phyloP scores from a whole-genome alignment of 2,888 invertebrate species.

The Rhodophaea formosa region DNA sequence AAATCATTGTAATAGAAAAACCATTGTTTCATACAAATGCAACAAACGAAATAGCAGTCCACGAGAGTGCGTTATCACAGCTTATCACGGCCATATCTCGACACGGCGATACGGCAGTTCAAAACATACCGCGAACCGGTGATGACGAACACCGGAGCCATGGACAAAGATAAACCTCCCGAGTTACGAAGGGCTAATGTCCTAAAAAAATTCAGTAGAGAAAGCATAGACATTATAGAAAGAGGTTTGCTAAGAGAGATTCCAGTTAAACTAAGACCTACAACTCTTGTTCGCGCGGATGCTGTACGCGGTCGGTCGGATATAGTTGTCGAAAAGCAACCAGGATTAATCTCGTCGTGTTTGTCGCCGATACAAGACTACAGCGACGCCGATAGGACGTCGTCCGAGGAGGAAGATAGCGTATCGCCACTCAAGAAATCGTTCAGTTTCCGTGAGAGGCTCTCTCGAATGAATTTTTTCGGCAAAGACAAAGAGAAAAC shows the following conservation, averaged over 20 bases:
- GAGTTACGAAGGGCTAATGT: constrained; percentile 58
- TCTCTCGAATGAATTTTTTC: constrained; percentile 63
- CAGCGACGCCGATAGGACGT: constrained; percentile 43
- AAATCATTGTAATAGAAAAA: neutral
- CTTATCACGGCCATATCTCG: constrained; percentile 61
- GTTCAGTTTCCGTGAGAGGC: constrained; percentile 69
- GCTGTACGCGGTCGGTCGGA: constrained; percentile 51
- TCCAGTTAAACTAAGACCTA: constrained; percentile 64
- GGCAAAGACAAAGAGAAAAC: constrained; percentile 56
- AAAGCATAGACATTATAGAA: constrained; percentile 65
- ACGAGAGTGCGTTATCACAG: constrained; percentile 49
- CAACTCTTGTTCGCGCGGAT: constrained; percentile 35
- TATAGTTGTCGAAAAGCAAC: constrained; percentile 71
- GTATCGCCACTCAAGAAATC: constrained; percentile 63
- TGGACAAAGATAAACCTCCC: constrained; percentile 61
- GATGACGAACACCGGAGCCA: constrained; percentile 57
- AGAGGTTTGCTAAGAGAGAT: constrained; percentile 67
- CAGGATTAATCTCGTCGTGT: constrained; percentile 62
- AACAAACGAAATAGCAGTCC: constrained; percentile 22
- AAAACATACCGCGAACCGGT: constrained; percentile 50
- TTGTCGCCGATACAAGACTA: constrained; percentile 57
- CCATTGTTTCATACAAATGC: constrained; percentile 17
- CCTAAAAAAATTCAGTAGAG: constrained; percentile 64
- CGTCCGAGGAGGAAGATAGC: constrained; percentile 53
- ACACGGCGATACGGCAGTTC: constrained; percentile 55